Evolutionary conservation across 1,140 invertebrate species (phyloP).

Genomic region (Cydia splendana): DNA sequence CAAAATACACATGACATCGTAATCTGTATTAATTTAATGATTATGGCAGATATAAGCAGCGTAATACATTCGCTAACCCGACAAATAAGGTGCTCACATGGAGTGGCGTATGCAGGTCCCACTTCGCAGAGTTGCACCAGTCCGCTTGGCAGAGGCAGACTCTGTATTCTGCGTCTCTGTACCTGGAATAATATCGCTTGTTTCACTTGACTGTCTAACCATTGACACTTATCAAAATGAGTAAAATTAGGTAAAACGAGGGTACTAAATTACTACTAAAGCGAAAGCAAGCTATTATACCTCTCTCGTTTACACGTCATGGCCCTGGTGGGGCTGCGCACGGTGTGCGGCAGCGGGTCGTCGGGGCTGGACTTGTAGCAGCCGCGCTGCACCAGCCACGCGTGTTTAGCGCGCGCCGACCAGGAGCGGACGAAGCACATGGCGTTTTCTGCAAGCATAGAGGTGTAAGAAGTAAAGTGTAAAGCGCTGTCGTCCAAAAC

Average conservation of each 20-base stretch:
- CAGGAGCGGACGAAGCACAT: constrained; percentile 72
- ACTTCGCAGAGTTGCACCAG: constrained; percentile 59
- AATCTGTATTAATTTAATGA: constrained; percentile 6
- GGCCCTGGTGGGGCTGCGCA: constrained; percentile 53
- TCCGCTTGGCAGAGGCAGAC: constrained; percentile 68
- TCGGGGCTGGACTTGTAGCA: constrained; percentile 54
- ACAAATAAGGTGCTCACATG: background rate
- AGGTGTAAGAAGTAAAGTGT: too few species aligned
- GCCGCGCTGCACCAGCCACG: constrained; percentile 72
- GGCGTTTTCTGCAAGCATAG: constrained; percentile 52
- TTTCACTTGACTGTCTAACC: constrained; percentile 37
- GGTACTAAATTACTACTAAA: constrained; percentile 34
- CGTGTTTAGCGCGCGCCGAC: constrained; percentile 57
- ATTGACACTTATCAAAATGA: constrained; percentile 29
- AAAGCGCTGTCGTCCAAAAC: background rate
- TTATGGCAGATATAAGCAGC: background rate
- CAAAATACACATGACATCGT: background rate
- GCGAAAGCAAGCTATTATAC: constrained; percentile 51
- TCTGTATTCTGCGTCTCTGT: constrained; percentile 65
- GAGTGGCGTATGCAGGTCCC: background rate
- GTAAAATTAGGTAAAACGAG: too few species aligned
- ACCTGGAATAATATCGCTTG: constrained; percentile 29
- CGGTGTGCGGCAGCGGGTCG: constrained; percentile 44
- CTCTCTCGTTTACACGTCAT: constrained; percentile 65
- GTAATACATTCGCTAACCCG: constrained; percentile 5